Evolutionary conservation across 2,113 vertebrate species (phyloP).

Genomic region (Triplophysa dalaica): DNA sequence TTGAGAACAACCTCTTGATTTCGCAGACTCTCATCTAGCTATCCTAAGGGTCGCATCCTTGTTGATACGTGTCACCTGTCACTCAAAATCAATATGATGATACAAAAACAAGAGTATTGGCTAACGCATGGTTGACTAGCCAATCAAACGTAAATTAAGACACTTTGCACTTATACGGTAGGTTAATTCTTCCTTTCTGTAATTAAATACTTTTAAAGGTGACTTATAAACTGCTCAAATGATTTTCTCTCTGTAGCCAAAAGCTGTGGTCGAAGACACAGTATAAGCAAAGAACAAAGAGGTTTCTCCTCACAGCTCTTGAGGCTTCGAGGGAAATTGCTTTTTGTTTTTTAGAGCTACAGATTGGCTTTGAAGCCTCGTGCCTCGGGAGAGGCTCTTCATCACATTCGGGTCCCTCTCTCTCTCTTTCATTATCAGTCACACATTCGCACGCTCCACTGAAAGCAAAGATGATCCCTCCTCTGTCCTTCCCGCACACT

Average conservation of each 20-base stretch:
- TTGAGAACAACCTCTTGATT: constrained; percentile 46
- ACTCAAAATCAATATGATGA: constrained; percentile 60
- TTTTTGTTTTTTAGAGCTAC: constrained; percentile 63
- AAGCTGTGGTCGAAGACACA: constrained; percentile 21
- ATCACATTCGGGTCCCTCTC: constrained; percentile 57
- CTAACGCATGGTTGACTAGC: constrained; percentile 55
- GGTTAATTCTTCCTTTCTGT: constrained; percentile 14
- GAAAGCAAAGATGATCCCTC: constrained; percentile 69
- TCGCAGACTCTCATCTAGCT: constrained; percentile 27
- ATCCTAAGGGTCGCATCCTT: constrained; percentile 14
- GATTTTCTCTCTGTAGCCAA: constrained; percentile 33
- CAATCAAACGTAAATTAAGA: constrained; percentile 62
- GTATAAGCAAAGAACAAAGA: constrained; percentile 42
- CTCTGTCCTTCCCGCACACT: constrained; percentile 42
- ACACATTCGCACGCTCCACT: constrained; percentile 46
- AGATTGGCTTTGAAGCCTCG: constrained; percentile 64
- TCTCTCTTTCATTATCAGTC: constrained; percentile 27
- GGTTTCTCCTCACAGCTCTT: constrained; percentile 38
- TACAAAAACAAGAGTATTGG: constrained; percentile 64
- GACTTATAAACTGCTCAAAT: constrained; percentile 29
- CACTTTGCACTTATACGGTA: constrained; percentile 51
- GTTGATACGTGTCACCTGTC: constrained; percentile 54
- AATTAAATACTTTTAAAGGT: not conserved
- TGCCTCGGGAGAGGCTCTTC: constrained; percentile 60
- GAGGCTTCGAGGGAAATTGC: constrained; percentile 65